Conservation (phyloP, 37 sponge, comb jelly and placozoan species). For the Eunapius fragilis region DNA sequence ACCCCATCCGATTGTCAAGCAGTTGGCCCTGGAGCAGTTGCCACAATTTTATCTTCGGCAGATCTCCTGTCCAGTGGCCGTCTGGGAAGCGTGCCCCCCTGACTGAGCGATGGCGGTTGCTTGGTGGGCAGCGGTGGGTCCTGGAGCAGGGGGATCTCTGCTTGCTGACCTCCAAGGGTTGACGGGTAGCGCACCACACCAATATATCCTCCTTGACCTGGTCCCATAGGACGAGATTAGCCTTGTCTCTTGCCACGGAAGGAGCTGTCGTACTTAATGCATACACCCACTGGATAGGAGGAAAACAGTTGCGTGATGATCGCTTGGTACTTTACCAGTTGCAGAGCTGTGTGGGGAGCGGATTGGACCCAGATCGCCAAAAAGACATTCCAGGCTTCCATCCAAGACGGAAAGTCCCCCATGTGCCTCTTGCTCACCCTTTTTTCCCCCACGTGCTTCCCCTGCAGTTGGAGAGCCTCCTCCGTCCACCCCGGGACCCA, state of each 20-base stretch:
- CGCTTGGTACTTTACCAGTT: conserved; percentile 37
- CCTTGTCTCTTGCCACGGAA: conserved; percentile 32
- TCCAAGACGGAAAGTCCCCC: conserved; percentile 19
- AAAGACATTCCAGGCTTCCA: conserved; percentile 50
- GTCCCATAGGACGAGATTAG: conserved; percentile 19
- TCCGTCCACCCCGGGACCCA: background rate
- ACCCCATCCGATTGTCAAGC: conserved; percentile 25
- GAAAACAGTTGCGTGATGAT: conserved; percentile 5
- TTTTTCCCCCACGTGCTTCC: background rate
- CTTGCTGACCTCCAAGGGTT: background rate
- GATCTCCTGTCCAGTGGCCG: conserved; percentile 15
- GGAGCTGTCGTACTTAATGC: conserved; percentile 15
- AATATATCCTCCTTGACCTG: conserved; percentile 23
- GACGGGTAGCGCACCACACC: conserved; percentile 8
- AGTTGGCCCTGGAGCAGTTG: conserved; percentile 22
- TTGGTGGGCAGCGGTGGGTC: background rate
- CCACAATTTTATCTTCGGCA: conserved; percentile 20
- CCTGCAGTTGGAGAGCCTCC: background rate
- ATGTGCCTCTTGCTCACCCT: background rate
- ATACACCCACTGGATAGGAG: background rate
- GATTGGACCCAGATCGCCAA: background rate
- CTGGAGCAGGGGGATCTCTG: background rate
- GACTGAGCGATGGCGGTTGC: background rate
- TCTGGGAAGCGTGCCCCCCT: conserved; percentile 10
- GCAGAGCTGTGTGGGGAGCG: conserved; percentile 15